phyloP scores from a whole-genome alignment of 2,888 invertebrate genomes.

The Teleiodes luculella region DNA sequence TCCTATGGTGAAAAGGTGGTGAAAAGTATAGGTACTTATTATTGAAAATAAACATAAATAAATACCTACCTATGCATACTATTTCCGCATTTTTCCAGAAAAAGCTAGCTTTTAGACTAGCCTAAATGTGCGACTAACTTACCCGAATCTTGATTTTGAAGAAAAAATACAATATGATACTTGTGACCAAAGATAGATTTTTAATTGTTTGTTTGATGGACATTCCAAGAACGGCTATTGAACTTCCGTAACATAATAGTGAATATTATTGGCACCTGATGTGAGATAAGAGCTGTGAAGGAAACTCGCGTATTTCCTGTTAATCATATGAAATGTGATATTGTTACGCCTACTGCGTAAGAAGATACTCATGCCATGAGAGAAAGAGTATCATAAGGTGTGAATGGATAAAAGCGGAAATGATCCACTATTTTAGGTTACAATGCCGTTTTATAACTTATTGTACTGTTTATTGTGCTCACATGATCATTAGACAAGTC shows the following conservation, averaged over 20 bases:
- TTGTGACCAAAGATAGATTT: too few species aligned
- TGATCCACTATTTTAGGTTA: background rate
- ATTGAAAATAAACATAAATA: background rate
- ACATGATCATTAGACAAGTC: too few species aligned
- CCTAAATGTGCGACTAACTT: too few species aligned
- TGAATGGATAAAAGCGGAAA: background rate
- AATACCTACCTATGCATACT: too few species aligned
- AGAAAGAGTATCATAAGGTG: background rate
- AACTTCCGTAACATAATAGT: background rate
- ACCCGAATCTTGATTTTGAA: too few species aligned
- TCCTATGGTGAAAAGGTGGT: background rate
- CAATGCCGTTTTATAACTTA: background rate
- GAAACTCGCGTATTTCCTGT: slow-evolving; percentile 7
- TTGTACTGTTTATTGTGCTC: too few species aligned
- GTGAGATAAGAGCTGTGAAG: background rate
- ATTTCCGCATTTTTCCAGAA: too few species aligned
- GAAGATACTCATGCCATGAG: background rate
- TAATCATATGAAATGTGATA: slow-evolving; percentile 4
- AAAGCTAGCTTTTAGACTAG: too few species aligned
- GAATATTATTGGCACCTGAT: background rate
- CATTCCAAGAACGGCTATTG: background rate
- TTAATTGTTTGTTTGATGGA: background rate
- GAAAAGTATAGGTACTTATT: background rate
- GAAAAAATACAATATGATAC: too few species aligned
- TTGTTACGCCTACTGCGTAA: slow-evolving; percentile 3